Conservation (phyloP, 2,888 invertebrate species). For the Cosmorhoe ocellata region DNA sequence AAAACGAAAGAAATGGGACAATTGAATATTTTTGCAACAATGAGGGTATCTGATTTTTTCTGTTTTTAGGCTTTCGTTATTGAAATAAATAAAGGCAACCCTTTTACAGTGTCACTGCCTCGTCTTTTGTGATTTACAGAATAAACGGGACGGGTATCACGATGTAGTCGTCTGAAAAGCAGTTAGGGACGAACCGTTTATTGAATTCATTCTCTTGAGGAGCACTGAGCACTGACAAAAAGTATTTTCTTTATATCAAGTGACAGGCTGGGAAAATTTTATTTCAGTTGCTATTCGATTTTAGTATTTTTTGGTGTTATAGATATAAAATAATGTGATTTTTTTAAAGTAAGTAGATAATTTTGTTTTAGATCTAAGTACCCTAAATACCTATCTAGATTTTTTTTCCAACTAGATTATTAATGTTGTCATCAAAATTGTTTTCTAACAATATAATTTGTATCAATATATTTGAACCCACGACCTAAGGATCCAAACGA, state of each 20-base stretch:
- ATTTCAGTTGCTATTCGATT: background rate
- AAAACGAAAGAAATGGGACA: too few relatives aligned
- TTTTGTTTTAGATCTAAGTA: too few relatives aligned
- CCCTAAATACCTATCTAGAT: too few relatives aligned
- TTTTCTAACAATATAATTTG: too few relatives aligned
- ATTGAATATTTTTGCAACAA: too few relatives aligned
- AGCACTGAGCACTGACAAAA: slow-evolving; percentile 12
- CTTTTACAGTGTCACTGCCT: slow-evolving; percentile 18
- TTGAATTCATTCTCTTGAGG: slow-evolving; percentile 23
- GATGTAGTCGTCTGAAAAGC: slow-evolving; percentile 11
- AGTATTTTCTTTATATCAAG: slow-evolving; percentile 12
- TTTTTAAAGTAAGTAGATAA: too few relatives aligned
- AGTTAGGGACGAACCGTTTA: slow-evolving; percentile 15
- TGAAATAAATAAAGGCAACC: slow-evolving; percentile 24
- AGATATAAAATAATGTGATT: too few relatives aligned
- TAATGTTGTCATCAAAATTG: too few relatives aligned
- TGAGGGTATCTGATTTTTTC: background rate
- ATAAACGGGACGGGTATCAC: slow-evolving; percentile 17
- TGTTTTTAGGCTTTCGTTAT: slow-evolving; percentile 1
- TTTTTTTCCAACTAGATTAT: too few relatives aligned
- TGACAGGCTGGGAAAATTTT: slow-evolving; percentile 6
- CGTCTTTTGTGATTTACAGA: slow-evolving; percentile 13
- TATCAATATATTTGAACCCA: too few relatives aligned
- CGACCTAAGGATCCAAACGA: too few relatives aligned
- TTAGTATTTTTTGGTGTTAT: background rate